Conservation (phyloP, 1,140 invertebrate species). For the Sminthurinus signatus region DNA sequence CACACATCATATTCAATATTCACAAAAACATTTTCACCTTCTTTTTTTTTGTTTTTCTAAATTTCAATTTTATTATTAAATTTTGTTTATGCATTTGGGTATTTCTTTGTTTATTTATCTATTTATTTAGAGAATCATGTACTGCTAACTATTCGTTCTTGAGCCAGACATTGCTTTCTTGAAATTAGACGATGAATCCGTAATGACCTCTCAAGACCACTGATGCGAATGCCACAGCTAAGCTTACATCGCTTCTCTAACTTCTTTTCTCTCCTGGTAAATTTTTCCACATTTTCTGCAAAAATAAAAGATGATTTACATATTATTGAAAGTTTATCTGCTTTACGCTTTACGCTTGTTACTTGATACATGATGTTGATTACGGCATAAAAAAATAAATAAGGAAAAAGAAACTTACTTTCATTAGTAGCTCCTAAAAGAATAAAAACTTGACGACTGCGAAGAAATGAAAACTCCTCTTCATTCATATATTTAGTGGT, state of each 20-base stretch:
- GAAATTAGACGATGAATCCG: constrained; percentile 26
- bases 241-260: constrained; percentile 34
- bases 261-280: constrained; percentile 41
- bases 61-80: too few relatives aligned
- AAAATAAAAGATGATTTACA: constrained; percentile 18
- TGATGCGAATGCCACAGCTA: constrained; percentile 31
- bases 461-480: constrained; percentile 37
- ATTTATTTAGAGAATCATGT: constrained; percentile 7
- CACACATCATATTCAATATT: not conserved
- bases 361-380: too few relatives aligned
- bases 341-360: too few relatives aligned
- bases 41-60: not conserved
- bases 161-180: constrained; percentile 22
- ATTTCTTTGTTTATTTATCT: constrained; percentile 3
- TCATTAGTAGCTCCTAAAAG: constrained; percentile 42
- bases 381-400: not conserved
- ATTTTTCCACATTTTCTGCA: constrained; percentile 42
- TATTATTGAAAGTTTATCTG: too few relatives aligned
- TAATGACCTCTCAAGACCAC: constrained; percentile 33
- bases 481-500: constrained; percentile 40
- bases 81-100: too few relatives aligned
- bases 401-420: constrained; percentile 35
- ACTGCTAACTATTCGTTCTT: constrained; percentile 27
- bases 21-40: not conserved
- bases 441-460: constrained; percentile 39